phyloP scores from a whole-genome alignment of 2,113 vertebrate genomes.

The Pongo pygmaeus region DNA sequence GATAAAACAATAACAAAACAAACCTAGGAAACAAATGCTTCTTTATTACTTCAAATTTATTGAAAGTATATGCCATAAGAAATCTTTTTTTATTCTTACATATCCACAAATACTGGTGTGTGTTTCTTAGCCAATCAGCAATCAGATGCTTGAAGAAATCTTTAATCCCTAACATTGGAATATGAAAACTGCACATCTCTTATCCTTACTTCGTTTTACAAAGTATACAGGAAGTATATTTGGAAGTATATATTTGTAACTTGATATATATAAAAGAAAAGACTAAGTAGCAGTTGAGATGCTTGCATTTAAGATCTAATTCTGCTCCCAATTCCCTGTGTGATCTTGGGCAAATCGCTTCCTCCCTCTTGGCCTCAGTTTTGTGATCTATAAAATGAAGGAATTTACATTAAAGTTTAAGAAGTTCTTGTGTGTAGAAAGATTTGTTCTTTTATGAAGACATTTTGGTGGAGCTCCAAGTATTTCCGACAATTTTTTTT shows the following conservation, averaged over 20 bases:
- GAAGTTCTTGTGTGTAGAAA: not conserved
- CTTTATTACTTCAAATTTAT: conserved; percentile 53
- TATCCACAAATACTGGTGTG: not conserved
- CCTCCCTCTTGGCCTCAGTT: not conserved
- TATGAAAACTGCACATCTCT: conserved; percentile 1
- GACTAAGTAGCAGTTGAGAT: not conserved
- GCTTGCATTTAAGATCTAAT: not conserved
- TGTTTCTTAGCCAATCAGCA: conserved; percentile 46
- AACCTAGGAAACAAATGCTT: conserved; percentile 1
- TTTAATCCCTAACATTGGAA: not conserved
- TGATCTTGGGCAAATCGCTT: not conserved
- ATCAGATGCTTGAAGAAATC: not conserved
- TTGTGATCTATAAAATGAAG: not conserved
- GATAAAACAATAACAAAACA: conserved; percentile 61
- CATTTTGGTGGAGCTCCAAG: not conserved
- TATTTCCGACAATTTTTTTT: not conserved
- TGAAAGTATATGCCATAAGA: conserved; percentile 4
- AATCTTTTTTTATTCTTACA: not conserved
- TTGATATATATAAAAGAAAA: not conserved
- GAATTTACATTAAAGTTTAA: not conserved
- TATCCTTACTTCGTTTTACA: not conserved
- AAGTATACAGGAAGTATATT: not conserved
- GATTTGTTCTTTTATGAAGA: not conserved
- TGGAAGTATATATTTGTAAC: not conserved
- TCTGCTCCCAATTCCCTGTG: not conserved